A percentile compares a stretch with the other conserved stretches of the same genome.
These are phyloP conservation scores for Dendrophyllia cribrosa DNA, from an alignment of 64 coral and sea anemone genomes.

Conservation along the genomic window DNA sequence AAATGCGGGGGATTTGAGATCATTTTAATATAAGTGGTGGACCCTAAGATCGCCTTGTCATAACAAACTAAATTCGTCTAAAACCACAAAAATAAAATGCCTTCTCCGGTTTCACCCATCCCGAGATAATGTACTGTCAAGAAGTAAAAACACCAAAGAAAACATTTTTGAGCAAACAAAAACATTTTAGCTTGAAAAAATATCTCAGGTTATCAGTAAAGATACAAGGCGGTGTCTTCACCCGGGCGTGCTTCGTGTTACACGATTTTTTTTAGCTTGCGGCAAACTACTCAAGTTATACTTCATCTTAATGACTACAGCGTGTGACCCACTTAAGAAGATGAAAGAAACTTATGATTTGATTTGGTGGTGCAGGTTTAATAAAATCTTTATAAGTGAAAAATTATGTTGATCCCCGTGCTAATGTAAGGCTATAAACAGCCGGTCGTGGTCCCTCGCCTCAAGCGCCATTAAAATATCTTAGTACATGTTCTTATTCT, in stretches of 20 bases:
- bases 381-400: constrained; percentile 25
- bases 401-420: constrained; percentile 4
- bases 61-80: constrained; percentile 94
- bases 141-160: constrained; percentile 95
- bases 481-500: not conserved
- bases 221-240: constrained; percentile 46
- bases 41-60: constrained; percentile 19
- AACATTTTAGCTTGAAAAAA: constrained; percentile 98
- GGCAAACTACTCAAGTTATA: constrained; percentile 70
- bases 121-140: constrained; percentile 98
- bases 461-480: constrained; percentile 33
- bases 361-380: constrained; percentile 80
- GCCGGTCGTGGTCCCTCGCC: not conserved
- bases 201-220: constrained; percentile 87
- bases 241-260: constrained; percentile 27
- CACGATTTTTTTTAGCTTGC: constrained; percentile 23
- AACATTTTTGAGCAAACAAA: constrained; percentile 99
- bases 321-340: constrained; percentile 98
- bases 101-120: constrained; percentile 95
- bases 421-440: constrained; percentile 15
- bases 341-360: constrained; percentile 99
- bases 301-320: constrained; percentile 89
- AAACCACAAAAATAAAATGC: constrained; percentile 95
- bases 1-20: constrained; percentile 14
- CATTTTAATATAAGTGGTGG: constrained; percentile 57